Conservation (phyloP, 2,888 invertebrate genomes). For the Cosmorhoe ocellata region DNA sequence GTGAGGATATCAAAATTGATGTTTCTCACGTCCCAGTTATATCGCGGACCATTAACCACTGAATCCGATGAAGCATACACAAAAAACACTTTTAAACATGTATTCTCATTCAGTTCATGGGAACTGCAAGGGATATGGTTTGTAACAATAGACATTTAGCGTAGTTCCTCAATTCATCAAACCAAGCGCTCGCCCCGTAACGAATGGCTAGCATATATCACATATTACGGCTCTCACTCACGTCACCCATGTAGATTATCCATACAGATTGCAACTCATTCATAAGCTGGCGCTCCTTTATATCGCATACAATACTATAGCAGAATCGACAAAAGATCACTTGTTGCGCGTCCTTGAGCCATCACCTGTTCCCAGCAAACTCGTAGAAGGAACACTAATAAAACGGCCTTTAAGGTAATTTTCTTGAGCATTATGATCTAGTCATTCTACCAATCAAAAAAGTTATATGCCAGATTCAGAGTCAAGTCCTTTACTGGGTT, state of each 20-base stretch:
- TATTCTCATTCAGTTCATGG: conserved; percentile 44
- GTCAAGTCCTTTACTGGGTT: neutral
- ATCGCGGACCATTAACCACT: conserved; percentile 15
- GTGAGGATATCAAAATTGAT: neutral
- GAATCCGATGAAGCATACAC: conserved; percentile 15
- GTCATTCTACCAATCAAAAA: too few species aligned
- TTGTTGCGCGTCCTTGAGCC: conserved; percentile 38
- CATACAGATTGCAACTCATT: conserved; percentile 41
- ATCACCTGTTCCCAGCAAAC: conserved; percentile 23
- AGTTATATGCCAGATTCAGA: neutral
- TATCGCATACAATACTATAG: conserved; percentile 37
- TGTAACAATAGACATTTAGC: conserved; percentile 59
- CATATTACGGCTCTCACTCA: conserved; percentile 32
- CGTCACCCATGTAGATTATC: conserved; percentile 40
- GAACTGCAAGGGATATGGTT: conserved; percentile 46
- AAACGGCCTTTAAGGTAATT: neutral
- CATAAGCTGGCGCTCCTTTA: conserved; percentile 48
- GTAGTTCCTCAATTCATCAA: conserved; percentile 67
- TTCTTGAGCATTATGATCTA: too few species aligned
- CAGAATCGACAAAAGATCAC: conserved; percentile 38
- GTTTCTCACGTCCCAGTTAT: conserved; percentile 11
- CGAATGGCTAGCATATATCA: conserved; percentile 48
- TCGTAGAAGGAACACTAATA: neutral
- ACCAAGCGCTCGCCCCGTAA: conserved; percentile 54
- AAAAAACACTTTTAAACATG: conserved; percentile 29